Conservation (phyloP, 37 sponge, comb jelly and placozoan genomes). For the Oopsacas minuta region DNA sequence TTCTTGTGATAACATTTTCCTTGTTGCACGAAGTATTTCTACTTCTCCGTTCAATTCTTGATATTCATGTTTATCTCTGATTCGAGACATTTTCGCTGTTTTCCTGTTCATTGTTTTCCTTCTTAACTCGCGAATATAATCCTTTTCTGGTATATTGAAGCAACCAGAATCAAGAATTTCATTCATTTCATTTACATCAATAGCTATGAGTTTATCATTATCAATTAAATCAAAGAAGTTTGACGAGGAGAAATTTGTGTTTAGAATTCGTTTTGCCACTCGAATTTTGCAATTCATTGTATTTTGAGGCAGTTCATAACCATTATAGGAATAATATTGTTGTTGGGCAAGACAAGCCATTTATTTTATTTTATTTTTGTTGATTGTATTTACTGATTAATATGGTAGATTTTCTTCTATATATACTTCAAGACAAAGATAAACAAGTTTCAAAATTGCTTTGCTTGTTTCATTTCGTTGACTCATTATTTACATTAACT, state of each 20-base stretch:
- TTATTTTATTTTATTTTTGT: background rate
- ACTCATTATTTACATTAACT: background rate
- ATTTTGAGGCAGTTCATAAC: background rate
- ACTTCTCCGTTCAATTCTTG: background rate
- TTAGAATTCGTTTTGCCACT: background rate
- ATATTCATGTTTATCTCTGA: background rate
- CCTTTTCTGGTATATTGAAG: background rate
- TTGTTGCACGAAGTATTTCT: background rate
- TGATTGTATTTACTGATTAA: too few relatives aligned
- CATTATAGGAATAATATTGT: background rate
- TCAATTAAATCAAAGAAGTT: background rate
- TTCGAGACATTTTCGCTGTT: background rate
- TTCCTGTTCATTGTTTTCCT: conserved; percentile 17
- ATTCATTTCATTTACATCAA: conserved; percentile 2
- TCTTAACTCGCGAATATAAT: background rate
- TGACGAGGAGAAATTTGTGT: background rate
- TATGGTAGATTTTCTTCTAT: too few relatives aligned
- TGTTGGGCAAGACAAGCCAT: background rate
- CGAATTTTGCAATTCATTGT: background rate
- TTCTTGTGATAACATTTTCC: background rate
- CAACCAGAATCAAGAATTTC: background rate
- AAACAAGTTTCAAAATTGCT: too few relatives aligned
- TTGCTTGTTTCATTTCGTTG: too few relatives aligned
- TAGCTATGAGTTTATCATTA: background rate
- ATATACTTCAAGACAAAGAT: too few relatives aligned